Conservation (phyloP, 2,113 vertebrate species). For the Neotoma lepida region DNA sequence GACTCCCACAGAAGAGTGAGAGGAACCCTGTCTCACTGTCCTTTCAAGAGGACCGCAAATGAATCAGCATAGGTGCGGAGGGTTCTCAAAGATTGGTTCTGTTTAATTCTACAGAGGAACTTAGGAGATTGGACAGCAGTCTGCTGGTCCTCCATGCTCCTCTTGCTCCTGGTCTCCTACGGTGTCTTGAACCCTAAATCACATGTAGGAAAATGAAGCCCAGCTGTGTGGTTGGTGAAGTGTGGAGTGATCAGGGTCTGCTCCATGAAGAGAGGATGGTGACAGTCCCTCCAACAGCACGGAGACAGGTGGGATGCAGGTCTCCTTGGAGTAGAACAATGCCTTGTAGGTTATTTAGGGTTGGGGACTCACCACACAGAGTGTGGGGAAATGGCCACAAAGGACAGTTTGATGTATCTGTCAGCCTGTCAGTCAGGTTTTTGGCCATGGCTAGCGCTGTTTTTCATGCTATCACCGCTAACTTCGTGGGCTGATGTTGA, state of each 20-base stretch:
- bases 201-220: not conserved
- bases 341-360: too few relatives aligned
- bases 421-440: not conserved
- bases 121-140: not conserved
- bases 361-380: accelerated
- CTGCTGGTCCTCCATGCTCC: not conserved
- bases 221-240: not conserved
- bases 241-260: too few relatives aligned
- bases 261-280: not conserved
- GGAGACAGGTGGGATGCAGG: not conserved
- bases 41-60: not conserved
- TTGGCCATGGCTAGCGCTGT: accelerated
- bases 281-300: not conserved
- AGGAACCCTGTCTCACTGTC: not conserved
- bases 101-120: not conserved
- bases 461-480: not conserved
- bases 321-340: not conserved
- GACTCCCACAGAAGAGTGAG: not conserved
- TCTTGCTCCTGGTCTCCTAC: not conserved
- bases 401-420: not conserved
- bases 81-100: not conserved
- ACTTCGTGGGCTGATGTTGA: not conserved
- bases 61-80: not conserved
- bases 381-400: not conserved
- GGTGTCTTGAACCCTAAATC: not conserved